phyloP scores from a whole-genome alignment of 2,888 invertebrate species.

The Hetaerina titia region DNA sequence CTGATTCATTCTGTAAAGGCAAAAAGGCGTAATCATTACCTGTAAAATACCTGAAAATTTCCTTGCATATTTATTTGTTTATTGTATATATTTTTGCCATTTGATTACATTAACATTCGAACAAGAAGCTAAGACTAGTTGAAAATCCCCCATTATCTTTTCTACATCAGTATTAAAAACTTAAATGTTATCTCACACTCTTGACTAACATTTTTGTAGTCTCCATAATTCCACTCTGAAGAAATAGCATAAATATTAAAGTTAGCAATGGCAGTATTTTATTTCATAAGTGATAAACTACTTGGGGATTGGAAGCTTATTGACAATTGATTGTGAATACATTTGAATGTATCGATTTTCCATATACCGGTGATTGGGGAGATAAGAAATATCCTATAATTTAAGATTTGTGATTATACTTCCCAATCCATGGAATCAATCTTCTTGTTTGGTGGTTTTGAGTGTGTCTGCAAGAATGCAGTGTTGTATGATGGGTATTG shows the following conservation, averaged over 20 bases:
- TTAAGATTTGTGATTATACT: conserved; percentile 3
- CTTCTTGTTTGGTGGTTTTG: background rate
- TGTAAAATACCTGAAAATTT: background rate
- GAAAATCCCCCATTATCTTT: conserved; percentile 17
- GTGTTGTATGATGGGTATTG: background rate
- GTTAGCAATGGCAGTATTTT: conserved; percentile 45
- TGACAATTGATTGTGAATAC: background rate
- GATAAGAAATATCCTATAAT: background rate
- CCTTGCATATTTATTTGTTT: conserved; percentile 33
- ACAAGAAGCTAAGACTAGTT: background rate
- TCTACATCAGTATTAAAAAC: conserved; percentile 57
- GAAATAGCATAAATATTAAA: background rate
- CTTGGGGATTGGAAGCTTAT: background rate
- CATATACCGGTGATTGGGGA: background rate
- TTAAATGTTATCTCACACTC: background rate
- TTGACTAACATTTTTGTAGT: conserved; percentile 6
- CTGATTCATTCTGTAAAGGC: background rate
- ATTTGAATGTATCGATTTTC: background rate
- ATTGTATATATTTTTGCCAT: background rate
- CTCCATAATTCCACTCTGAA: background rate
- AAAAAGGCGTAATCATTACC: background rate
- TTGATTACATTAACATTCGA: background rate
- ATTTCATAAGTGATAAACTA: conserved; percentile 46
- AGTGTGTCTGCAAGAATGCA: background rate
- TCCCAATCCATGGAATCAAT: background rate